Percentiles rank a stretch among this genome's conserved stretches.
phyloP scores from a whole-genome alignment of 2,797 vertebrate species.

The Sparus aurata region DNA sequence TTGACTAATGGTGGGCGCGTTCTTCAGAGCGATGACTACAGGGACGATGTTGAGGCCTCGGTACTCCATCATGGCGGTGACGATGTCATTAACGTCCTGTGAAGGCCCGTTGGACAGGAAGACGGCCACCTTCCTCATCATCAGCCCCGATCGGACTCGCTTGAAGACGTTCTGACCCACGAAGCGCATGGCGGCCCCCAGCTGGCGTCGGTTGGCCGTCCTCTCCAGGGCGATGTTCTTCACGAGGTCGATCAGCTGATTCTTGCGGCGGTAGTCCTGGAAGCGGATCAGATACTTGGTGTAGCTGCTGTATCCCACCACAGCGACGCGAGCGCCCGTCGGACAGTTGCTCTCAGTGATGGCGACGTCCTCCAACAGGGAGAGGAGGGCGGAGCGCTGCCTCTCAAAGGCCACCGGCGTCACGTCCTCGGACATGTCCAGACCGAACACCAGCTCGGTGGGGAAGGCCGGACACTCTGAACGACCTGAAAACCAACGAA shows the following conservation, averaged over 20 bases:
- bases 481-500: constrained; percentile 58
- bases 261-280: constrained; percentile 84
- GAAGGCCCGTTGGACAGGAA: constrained; percentile 85
- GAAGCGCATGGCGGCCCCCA: constrained; percentile 89
- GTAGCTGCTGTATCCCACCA: constrained; percentile 85
- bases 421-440: constrained; percentile 90
- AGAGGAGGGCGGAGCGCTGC: constrained; percentile 84
- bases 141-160: constrained; percentile 82
- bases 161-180: constrained; percentile 91
- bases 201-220: constrained; percentile 79
- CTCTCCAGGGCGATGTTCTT: constrained; percentile 81
- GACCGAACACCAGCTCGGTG: constrained; percentile 90
- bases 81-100: constrained; percentile 69
- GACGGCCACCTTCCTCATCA: constrained; percentile 89
- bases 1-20: constrained; percentile 70
- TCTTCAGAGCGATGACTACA: constrained; percentile 84
- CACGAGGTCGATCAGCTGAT: constrained; percentile 81
- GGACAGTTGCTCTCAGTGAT: constrained; percentile 91
- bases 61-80: constrained; percentile 88
- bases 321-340: constrained; percentile 85
- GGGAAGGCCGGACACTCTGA: constrained; percentile 86
- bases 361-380: constrained; percentile 85
- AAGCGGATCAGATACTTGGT: constrained; percentile 89
- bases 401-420: constrained; percentile 81
- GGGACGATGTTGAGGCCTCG: constrained; percentile 83